These are phyloP conservation scores for Ciconia stormi DNA, from an alignment of 2,113 vertebrate species.

Conservation along the genomic window DNA sequence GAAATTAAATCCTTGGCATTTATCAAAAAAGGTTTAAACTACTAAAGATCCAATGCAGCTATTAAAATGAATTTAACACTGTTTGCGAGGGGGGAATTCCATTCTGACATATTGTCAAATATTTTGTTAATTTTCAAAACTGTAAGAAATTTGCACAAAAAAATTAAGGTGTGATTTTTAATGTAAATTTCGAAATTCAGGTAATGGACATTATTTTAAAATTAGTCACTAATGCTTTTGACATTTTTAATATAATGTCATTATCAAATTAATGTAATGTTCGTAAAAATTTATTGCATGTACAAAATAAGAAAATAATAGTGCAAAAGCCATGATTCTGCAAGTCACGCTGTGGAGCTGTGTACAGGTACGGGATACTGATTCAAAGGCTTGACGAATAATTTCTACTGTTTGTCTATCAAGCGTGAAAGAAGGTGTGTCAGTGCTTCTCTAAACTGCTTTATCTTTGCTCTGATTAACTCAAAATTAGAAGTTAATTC, in stretches of 20 bases:
- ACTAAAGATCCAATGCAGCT: not conserved
- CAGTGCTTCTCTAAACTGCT: not conserved
- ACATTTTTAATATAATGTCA: not conserved
- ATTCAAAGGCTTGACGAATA: not conserved
- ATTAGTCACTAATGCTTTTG: not conserved
- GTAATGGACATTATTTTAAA: not conserved
- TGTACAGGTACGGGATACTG: not conserved
- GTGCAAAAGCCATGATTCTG: not conserved
- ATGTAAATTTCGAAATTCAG: not conserved
- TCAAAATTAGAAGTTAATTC: conserved; percentile 28
- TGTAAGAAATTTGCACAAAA: not conserved
- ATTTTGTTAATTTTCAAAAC: not conserved
- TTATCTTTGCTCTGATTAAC: not conserved
- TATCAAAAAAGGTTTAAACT: not conserved
- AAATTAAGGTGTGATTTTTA: not conserved
- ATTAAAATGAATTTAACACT: not conserved
- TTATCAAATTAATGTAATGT: not conserved
- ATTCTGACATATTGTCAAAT: not conserved
- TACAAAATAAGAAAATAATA: not conserved
- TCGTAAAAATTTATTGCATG: not conserved
- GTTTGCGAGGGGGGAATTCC: rapidly evolving
- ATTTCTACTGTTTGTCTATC: not conserved
- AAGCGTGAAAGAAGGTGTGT: not conserved
- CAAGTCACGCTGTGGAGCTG: not conserved
- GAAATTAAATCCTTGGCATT: not conserved